A percentile compares a stretch with the other conserved stretches of the same genome.
Conservation (phyloP, 2,888 invertebrate genomes). For the Monochamus alternatus region DNA sequence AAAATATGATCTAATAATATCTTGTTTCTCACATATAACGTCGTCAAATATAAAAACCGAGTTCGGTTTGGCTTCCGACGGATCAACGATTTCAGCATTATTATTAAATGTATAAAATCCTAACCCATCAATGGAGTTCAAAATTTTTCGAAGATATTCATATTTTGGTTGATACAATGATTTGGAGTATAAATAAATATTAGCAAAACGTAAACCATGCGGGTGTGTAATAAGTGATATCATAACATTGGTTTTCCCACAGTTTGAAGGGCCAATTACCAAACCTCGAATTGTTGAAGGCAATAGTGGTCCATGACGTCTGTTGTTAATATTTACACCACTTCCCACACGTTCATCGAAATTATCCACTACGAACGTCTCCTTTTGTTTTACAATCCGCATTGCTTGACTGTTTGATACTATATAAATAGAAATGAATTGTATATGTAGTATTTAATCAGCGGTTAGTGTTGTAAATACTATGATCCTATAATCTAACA, state of each 20-base stretch:
- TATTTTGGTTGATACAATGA: background rate
- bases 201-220: slow-evolving; percentile 5
- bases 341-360: slow-evolving; percentile 11
- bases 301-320: background rate
- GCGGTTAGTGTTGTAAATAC: too few species aligned
- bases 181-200: slow-evolving; percentile 1
- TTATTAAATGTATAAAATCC: background rate
- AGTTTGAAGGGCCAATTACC: slow-evolving; percentile 3
- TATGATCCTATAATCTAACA: too few species aligned
- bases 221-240: background rate
- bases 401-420: background rate
- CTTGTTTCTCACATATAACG: slow-evolving; percentile 36
- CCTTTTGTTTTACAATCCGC: slow-evolving; percentile 5
- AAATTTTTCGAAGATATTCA: background rate
- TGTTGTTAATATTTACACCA: background rate
- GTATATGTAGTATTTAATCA: too few species aligned
- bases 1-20: slow-evolving; percentile 43
- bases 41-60: slow-evolving; percentile 42
- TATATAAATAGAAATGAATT: slow-evolving; percentile 3
- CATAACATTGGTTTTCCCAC: slow-evolving; percentile 11
- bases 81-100: background rate
- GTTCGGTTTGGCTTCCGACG: slow-evolving; percentile 39
- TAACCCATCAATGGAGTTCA: background rate
- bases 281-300: background rate
- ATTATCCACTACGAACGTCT: slow-evolving; percentile 14